Base-by-base conservation (phyloP, 2,113 vertebrate genomes). In the Zosterops japonicus region DNA sequence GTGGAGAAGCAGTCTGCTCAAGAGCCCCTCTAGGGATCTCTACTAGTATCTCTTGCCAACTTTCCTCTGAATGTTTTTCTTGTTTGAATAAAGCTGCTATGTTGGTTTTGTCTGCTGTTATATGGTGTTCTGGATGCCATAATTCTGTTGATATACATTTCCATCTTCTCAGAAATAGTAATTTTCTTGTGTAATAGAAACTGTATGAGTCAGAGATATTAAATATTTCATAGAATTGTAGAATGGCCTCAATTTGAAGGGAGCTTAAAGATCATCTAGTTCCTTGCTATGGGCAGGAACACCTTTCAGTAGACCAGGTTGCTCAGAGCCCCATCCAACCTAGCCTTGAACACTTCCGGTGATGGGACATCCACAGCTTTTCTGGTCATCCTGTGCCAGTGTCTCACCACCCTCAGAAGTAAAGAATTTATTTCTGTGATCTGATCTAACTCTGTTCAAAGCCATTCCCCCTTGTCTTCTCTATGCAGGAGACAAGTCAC, bases 1-100 rank as follows among this genome's bases (percentile, higher is more conserved):
- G 47, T 52, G 44, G 76, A 94, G 81, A 61, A 91, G 80, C 29
- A 87, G 56, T 49, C 61, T 92, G 46, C 81, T 87, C 60, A 56
- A 63, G 47, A 86, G 42, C 13, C 50, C 39, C 78, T 93, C 68
- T 77, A 44, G 68, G 59, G 52, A 83, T 65, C 55, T 65, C 65
- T 85, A 31, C 39, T 83, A 72, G n/a, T 80, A 50, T 91, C 55
- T 75, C 60, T 61, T 91, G 85, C 87, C 84, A 94, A 3, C 79
- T 85, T 85, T 52, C 35, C 47, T 92, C 71, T 80, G 42, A 91
- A 55, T 90, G 41, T 67, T 94, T 69, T 90, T 95, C 72, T 90
- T 91, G 50, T 93, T 89, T 80, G 75, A 93, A 52, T 87, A 75
- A 91, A 93, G 27, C 71, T 80, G 29, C 75, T 56, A 6, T 63